Conservation (phyloP, 2,797 vertebrate species). For the Aeoliscus strigatus region DNA sequence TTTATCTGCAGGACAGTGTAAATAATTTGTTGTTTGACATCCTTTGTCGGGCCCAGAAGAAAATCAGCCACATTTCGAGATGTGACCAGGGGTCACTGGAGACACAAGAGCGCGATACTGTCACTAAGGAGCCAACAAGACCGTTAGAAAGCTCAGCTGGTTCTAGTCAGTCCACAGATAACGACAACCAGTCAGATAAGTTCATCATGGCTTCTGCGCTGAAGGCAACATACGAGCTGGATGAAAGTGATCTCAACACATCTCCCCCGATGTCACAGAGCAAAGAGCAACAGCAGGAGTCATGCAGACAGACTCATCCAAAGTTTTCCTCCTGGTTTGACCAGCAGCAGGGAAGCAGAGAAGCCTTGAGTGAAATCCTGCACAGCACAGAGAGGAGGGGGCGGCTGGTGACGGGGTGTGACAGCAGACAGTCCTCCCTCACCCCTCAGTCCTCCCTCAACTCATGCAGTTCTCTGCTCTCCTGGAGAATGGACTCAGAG, state of each 20-base stretch:
- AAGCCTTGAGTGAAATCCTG: conserved; percentile 66
- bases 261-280: conserved; percentile 21
- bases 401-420: conserved; percentile 47
- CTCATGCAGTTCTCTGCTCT: conserved; percentile 64
- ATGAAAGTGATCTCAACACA: conserved; percentile 48
- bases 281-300: conserved; percentile 61
- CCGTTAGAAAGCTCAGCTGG: conserved; percentile 50
- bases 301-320: conserved; percentile 47
- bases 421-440: conserved; percentile 70
- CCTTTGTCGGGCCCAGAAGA: conserved; percentile 84
- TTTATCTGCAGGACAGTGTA: conserved; percentile 79
- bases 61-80: conserved; percentile 79
- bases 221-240: conserved; percentile 49
- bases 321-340: conserved; percentile 55
- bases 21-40: conserved; percentile 85
- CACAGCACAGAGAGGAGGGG: conserved; percentile 53
- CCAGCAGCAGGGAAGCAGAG: conserved; percentile 51
- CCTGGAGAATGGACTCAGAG: conserved; percentile 76
- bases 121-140: conserved; percentile 44
- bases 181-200: conserved; percentile 57
- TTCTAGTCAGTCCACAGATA: conserved; percentile 42
- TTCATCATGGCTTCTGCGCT: conserved; percentile 28
- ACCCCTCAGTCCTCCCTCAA: conserved; percentile 69
- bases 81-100: conserved; percentile 64
- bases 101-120: conserved; percentile 51